Evolutionary conservation across 2,888 invertebrate genomes (phyloP).

Genomic region (Dendrolimus houi): DNA sequence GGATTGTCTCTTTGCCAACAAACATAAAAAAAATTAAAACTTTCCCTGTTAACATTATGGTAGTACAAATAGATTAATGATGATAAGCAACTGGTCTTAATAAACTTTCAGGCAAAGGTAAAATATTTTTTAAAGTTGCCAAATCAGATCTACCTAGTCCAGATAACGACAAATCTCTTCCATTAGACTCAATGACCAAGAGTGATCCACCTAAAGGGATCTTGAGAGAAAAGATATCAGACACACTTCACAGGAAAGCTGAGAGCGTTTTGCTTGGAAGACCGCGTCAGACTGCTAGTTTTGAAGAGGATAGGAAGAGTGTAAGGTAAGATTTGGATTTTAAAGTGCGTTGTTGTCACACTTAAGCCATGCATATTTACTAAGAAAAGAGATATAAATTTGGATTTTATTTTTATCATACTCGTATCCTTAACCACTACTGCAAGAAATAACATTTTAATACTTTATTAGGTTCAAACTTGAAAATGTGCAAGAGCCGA

Average conservation of each 20-base stretch:
- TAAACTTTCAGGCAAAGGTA: constrained; percentile 47
- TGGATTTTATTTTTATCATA: too few species aligned
- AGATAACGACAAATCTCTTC: constrained; percentile 58
- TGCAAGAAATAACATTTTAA: neutral
- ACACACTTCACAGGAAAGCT: constrained; percentile 36
- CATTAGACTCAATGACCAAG: constrained; percentile 54
- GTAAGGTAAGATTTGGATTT: constrained; percentile 59
- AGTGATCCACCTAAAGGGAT: constrained; percentile 77
- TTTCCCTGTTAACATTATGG: too few species aligned
- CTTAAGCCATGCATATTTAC: too few species aligned
- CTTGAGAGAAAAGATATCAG: constrained; percentile 75
- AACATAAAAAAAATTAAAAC: too few species aligned
- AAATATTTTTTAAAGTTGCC: constrained; percentile 51
- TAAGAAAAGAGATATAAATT: too few species aligned
- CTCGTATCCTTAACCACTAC: too few species aligned
- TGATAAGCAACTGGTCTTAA: too few species aligned
- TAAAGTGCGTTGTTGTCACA: too few species aligned
- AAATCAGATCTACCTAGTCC: constrained; percentile 63
- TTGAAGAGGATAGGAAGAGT: constrained; percentile 86
- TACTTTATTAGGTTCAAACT: constrained; percentile 48
- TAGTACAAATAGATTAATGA: too few species aligned
- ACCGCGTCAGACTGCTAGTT: constrained; percentile 48
- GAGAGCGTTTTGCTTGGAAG: constrained; percentile 40
- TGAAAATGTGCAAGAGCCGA: constrained; percentile 53
- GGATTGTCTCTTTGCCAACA: too few species aligned